phyloP scores from a whole-genome alignment of 1,140 invertebrate genomes.

The Calliopsis andreniformis region DNA sequence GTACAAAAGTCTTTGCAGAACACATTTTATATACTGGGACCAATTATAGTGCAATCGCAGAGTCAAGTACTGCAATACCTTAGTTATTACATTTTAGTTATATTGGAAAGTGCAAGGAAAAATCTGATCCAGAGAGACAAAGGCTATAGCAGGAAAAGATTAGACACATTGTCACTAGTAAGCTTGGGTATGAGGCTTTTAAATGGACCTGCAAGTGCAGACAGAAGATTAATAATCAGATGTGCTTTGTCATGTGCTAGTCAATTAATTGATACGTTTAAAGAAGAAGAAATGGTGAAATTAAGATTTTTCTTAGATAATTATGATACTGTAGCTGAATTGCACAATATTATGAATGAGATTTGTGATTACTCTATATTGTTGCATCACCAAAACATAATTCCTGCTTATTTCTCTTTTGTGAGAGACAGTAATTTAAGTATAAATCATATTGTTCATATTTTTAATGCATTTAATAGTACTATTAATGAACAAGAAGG shows the following conservation, averaged over 20 bases:
- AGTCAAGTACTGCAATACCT: conserved; percentile 84
- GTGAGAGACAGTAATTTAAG: conserved; percentile 70
- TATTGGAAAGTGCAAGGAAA: conserved; percentile 83
- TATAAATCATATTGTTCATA: conserved; percentile 72
- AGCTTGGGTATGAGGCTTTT: conserved; percentile 84
- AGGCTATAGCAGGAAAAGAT: conserved; percentile 83
- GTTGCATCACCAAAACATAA: conserved; percentile 77
- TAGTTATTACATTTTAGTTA: conserved; percentile 82
- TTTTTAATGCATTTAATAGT: conserved; percentile 76
- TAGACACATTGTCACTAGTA: conserved; percentile 86
- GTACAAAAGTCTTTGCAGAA: conserved; percentile 90
- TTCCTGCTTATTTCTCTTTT: conserved; percentile 75
- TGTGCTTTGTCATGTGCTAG: conserved; percentile 83
- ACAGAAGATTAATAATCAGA: conserved; percentile 82
- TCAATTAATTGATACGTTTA: conserved; percentile 76
- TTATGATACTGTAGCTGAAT: conserved; percentile 75
- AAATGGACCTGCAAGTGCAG: conserved; percentile 84
- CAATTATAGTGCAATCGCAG: conserved; percentile 75
- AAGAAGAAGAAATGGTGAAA: conserved; percentile 75
- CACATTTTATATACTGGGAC: conserved; percentile 80
- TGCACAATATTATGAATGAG: conserved; percentile 69
- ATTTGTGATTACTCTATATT: conserved; percentile 76
- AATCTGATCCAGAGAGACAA: conserved; percentile 81
- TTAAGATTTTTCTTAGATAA: conserved; percentile 73
- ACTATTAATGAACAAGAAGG: conserved; percentile 65